phyloP scores from a whole-genome alignment of 2,888 invertebrate species.

The Enchytraeus crypticus region DNA sequence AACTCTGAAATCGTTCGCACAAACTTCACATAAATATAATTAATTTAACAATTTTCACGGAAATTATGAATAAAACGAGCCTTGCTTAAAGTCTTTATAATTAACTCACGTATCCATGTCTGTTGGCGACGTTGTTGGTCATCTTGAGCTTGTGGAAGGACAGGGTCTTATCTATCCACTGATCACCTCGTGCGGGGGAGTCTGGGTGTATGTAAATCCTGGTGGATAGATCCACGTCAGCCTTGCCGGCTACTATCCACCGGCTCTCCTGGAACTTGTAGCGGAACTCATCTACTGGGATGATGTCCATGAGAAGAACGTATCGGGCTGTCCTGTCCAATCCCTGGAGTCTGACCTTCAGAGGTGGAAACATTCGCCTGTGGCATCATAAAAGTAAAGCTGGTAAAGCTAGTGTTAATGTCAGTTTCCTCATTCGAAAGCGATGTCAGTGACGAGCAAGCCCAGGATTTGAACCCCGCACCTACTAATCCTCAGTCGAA shows the following conservation, averaged over 20 bases:
- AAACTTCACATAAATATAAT: no score
- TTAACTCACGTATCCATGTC: conserved; percentile 61
- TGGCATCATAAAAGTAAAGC: no score
- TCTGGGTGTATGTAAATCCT: conserved; percentile 79
- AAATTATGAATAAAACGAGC: no score
- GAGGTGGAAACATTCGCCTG: conserved; percentile 88
- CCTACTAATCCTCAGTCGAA: no score
- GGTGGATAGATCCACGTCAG: conserved; percentile 68
- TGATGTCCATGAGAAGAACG: conserved; percentile 71
- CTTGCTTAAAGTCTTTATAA: no score
- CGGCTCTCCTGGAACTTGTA: conserved; percentile 58
- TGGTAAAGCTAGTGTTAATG: no score
- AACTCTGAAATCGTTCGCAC: no score
- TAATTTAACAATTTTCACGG: no score
- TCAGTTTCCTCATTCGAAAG: no score
- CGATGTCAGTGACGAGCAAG: no score
- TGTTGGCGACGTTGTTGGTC: conserved; percentile 74
- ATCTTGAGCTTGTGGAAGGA: conserved; percentile 75
- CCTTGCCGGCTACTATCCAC: conserved; percentile 73
- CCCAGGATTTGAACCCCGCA: no score
- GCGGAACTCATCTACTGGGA: conserved; percentile 66
- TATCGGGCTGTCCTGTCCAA: conserved; percentile 73
- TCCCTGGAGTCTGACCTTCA: conserved; percentile 66
- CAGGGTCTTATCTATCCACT: conserved; percentile 74
- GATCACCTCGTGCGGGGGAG: conserved; percentile 72